Base-by-base conservation (phyloP, 1,140 invertebrate genomes). In the Tetragonula clypearis region DNA sequence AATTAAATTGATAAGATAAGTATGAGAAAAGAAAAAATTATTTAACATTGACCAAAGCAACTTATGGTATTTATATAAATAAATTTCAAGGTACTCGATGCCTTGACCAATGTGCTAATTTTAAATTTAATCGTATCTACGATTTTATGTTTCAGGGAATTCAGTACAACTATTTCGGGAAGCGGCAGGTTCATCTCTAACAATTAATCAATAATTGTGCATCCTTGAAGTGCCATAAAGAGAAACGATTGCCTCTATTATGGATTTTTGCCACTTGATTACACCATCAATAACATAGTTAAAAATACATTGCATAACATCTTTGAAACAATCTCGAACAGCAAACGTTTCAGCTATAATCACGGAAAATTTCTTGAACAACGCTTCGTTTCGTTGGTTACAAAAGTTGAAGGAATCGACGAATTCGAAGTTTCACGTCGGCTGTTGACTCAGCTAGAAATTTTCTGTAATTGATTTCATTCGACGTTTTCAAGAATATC, bases 191-290 rank as follows among this genome's bases (percentile, higher is more conserved):
- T 82, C 79, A 66, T 66, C 83, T 82, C n/a, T 76, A 86, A 86
- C 81, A 26, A 74, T 78, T 75, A 84, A 82, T 80, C 80, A 17
- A 79, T 88, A 71, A 68, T 82, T 49, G 73, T 60, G 71, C 75
- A 79, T 69, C 72, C 80, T 83, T 86, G 80, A 56, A 83, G 66
- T 72, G 75, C 75, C 58, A 77, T 86, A 74, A 79, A 82, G 60
- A 88, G 80, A 86, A 83, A 88, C 23, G 75, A 80, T 86, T 79
- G 41, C 35, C 66, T 74, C 53, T 79, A 73, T 79, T 69, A 81
- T 77, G 73, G 79, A 26, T 76, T 71, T 72, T 77, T 85, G 66
- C 78, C 86, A 35, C 68, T 71, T 41, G 56, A 77, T 66, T 78
- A n/a, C 76, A 68, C 56, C 77, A 58, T 60, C 23, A 79, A 68